These are phyloP conservation scores for Microhierax caerulescens DNA, from an alignment of 2,797 vertebrate genomes.

Conservation along the genomic window DNA sequence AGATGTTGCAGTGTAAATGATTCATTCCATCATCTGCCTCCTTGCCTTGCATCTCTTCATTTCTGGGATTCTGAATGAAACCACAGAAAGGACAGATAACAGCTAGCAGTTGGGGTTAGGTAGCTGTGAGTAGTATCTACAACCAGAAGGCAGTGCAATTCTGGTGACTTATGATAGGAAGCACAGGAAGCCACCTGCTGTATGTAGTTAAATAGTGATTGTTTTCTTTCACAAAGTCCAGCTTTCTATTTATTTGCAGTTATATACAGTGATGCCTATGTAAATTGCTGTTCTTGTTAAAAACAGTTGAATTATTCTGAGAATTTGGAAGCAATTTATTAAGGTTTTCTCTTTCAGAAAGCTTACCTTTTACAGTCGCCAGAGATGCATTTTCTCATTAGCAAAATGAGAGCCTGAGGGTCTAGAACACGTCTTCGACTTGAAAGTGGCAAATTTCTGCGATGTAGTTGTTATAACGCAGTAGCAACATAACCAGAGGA, in stretches of 20 bases:
- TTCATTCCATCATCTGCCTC: background rate
- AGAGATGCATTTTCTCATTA: background rate
- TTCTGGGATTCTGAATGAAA: background rate
- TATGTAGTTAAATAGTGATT: background rate
- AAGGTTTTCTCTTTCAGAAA: background rate
- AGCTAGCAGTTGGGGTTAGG: background rate
- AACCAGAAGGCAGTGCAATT: background rate
- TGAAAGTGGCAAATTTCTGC: background rate
- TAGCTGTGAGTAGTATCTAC: background rate
- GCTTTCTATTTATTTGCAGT: background rate
- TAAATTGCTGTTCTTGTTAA: background rate
- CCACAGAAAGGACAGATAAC: background rate
- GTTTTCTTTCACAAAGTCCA: background rate
- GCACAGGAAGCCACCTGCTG: background rate
- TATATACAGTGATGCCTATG: background rate
- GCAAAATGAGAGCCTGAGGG: background rate
- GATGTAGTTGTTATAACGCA: background rate
- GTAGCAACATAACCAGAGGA: background rate
- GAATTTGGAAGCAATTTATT: background rate
- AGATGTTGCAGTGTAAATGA: rapidly evolving
- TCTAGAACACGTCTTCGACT: background rate
- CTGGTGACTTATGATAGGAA: background rate
- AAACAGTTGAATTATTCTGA: background rate
- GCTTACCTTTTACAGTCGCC: background rate
- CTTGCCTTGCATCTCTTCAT: background rate